Evolutionary conservation across 92 coral and sea anemone species (phyloP).

Genomic region (Zoanthus sansibaricus): DNA sequence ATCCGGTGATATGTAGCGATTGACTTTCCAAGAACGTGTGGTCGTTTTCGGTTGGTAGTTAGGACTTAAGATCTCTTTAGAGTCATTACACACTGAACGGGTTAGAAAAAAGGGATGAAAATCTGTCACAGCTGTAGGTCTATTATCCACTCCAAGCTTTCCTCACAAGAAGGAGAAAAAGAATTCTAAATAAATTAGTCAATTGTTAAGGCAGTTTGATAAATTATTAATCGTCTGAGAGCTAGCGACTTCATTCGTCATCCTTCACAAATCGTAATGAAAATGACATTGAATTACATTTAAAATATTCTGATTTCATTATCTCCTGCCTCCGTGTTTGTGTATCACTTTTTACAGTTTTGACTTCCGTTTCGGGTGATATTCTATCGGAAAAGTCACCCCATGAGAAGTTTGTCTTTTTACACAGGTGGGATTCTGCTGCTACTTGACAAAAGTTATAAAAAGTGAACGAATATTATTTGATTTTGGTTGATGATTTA

Average conservation of each 20-base stretch:
- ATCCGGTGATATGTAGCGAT: constrained; percentile 42
- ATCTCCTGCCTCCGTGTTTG: constrained; percentile 68
- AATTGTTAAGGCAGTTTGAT: constrained; percentile 79
- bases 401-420: constrained; percentile 79
- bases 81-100: constrained; percentile 97
- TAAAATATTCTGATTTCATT: constrained; percentile 86
- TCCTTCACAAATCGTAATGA: constrained; percentile 53
- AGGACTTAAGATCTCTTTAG: constrained; percentile 91
- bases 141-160: constrained; percentile 69
- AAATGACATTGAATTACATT: constrained; percentile 64
- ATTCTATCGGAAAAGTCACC: constrained; percentile 58
- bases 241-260: constrained; percentile 76
- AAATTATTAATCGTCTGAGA: constrained; percentile 58
- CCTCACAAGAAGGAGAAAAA: constrained; percentile 78
- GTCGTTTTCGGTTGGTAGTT: constrained; percentile 84
- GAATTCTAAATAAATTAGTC: constrained; percentile 84
- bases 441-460: constrained; percentile 84
- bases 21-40: constrained; percentile 66
- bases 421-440: constrained; percentile 78
- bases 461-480: constrained; percentile 82
- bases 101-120: constrained; percentile 90
- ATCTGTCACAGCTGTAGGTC: constrained; percentile 88
- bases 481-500: constrained; percentile 87
- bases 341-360: constrained; percentile 78
- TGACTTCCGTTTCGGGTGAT: constrained; percentile 79